These are phyloP conservation scores for Empis livida DNA, from an alignment of 2,888 invertebrate genomes.

Conservation along the genomic window DNA sequence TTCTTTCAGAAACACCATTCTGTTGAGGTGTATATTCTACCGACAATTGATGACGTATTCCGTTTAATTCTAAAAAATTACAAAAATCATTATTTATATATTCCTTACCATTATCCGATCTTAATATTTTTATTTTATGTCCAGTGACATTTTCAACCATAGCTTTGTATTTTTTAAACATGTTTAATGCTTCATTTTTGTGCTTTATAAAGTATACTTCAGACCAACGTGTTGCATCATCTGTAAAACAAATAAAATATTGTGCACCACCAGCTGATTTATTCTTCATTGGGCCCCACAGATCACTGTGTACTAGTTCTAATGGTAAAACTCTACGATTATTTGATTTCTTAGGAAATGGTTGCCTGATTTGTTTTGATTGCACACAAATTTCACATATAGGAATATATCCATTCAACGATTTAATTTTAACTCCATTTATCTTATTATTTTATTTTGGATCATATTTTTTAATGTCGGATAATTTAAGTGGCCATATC, in stretches of 20 bases:
- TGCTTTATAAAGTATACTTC: slow-evolving; percentile 1
- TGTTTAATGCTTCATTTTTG: background rate
- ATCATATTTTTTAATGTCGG: background rate
- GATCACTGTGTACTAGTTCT: too few species aligned
- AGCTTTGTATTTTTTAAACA: slow-evolving; percentile 1
- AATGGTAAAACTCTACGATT: background rate
- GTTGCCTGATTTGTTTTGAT: background rate
- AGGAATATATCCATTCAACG: background rate
- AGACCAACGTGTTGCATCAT: slow-evolving; percentile 1
- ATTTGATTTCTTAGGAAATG: background rate
- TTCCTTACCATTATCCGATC: background rate
- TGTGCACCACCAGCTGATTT: slow-evolving; percentile 1
- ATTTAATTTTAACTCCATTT: background rate
- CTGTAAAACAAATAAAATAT: slow-evolving; percentile 1
- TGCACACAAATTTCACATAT: background rate
- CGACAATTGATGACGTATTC: slow-evolving; percentile 1
- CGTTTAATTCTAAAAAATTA: background rate
- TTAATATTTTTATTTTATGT: background rate
- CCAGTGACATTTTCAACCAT: slow-evolving; percentile 2
- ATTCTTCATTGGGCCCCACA: background rate
- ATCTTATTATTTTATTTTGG: slow-evolving; percentile 1
- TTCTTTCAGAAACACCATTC: background rate
- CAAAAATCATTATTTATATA: background rate
- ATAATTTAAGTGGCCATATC: slow-evolving; percentile 4
- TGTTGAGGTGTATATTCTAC: slow-evolving; percentile 1